Evolutionary conservation across 2,888 invertebrate species (phyloP).

Genomic region (Parochlus steinenii): DNA sequence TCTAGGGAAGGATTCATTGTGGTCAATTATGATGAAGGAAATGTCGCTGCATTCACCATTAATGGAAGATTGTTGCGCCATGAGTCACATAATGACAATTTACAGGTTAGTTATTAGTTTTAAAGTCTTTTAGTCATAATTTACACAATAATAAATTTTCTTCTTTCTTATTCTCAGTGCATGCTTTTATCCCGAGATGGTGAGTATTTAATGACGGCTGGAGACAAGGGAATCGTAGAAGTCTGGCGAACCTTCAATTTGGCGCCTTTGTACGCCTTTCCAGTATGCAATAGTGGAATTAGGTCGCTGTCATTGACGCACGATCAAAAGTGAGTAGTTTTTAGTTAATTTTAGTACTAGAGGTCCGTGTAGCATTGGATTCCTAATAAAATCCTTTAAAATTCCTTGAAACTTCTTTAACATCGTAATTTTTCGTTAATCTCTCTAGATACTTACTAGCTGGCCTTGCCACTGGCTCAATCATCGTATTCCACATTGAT

Average conservation of each 20-base stretch:
- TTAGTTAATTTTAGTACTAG: too few species aligned
- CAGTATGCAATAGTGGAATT: conserved; percentile 90
- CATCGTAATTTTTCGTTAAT: conserved; percentile 11
- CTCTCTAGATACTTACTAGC: conserved; percentile 92
- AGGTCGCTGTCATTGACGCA: conserved; percentile 89
- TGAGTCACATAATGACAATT: conserved; percentile 86
- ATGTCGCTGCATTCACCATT: conserved; percentile 85
- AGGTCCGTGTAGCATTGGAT: too few species aligned
- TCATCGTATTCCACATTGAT: conserved; percentile 98
- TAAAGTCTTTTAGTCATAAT: conserved; percentile 5
- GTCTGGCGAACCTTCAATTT: conserved; percentile 97
- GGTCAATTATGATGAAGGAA: conserved; percentile 81
- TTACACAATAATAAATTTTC: conserved; percentile 2
- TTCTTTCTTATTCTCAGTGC: conserved; percentile 42
- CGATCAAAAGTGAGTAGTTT: conserved; percentile 84
- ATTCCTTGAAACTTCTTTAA: not conserved
- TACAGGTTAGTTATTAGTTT: conserved; percentile 51
- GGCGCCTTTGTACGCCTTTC: conserved; percentile 93
- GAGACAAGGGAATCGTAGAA: conserved; percentile 92
- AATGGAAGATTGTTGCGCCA: conserved; percentile 80
- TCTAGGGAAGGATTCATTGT: conserved; percentile 93
- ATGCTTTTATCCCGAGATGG: conserved; percentile 91
- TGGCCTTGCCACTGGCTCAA: conserved; percentile 91
- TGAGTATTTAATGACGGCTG: conserved; percentile 95
- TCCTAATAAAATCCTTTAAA: too few species aligned